Evolutionary conservation across 1,140 invertebrate genomes (phyloP).

Genomic region (Procambarus clarkii): DNA sequence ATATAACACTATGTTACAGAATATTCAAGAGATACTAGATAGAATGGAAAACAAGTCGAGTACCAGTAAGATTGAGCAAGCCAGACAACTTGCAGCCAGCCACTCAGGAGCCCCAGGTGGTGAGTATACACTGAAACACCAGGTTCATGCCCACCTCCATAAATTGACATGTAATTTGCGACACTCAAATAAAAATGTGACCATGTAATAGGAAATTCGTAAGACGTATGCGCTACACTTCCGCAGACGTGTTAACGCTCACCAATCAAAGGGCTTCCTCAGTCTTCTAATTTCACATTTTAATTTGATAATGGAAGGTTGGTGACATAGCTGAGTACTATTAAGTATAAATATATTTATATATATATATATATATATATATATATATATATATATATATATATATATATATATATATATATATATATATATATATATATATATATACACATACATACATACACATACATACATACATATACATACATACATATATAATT

Average conservation of each 20-base stretch:
- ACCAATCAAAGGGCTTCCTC: constrained; percentile 29
- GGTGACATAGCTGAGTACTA: constrained; percentile 53
- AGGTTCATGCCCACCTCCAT: constrained; percentile 40
- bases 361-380: constrained; percentile 32
- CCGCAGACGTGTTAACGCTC: background rate
- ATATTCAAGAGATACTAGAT: too few species aligned
- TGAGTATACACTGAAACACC: constrained; percentile 55
- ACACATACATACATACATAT: constrained; percentile 35
- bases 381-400: constrained; percentile 37
- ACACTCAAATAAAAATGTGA: constrained; percentile 55
- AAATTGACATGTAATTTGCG: constrained; percentile 47
- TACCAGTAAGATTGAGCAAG: background rate
- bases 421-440: constrained; percentile 33
- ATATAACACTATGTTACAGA: too few species aligned
- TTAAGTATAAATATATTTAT: constrained; percentile 16
- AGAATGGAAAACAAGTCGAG: background rate
- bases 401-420: constrained; percentile 41
- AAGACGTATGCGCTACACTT: constrained; percentile 34
- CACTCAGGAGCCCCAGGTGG: constrained; percentile 47
- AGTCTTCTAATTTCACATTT: constrained; percentile 20
- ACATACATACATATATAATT: constrained; percentile 30
- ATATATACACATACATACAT: background rate
- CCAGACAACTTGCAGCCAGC: constrained; percentile 48
- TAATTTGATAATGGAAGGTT: constrained; percentile 45
- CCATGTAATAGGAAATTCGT: constrained; percentile 33